Evolutionary conservation across 2,888 invertebrate species (phyloP), one percentile per base, ranked within the genome.

Genomic region (Leptopterna dolabrata): DNA sequence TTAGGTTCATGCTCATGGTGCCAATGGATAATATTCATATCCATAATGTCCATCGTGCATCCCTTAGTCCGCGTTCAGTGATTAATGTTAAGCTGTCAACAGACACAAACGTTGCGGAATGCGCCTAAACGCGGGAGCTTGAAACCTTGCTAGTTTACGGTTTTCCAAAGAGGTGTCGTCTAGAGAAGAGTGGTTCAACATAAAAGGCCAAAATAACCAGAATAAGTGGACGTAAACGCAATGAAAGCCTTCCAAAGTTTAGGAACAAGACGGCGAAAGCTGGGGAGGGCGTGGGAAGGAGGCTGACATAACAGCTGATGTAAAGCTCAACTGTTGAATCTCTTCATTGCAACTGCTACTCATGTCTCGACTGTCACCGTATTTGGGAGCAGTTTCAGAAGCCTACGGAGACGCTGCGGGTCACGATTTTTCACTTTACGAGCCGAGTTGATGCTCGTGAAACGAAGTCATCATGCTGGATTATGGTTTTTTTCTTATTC

Each of bases 251-350:
- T 51, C n/a, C n/a, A n/a, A 63, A 63, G 63, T 63, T 19, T 27
- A 63, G 24, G 63, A 63, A 24, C 43, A n/a, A 81, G 81, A 14
- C 51, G 29, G 81, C 29, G 47, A 47, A 55, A 80, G 55, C 30
- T 51, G 55, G 30, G 19, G 81, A 55, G 81, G 55, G 81, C 81
- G 81, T 81, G 81, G 81, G 81, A 81, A 81, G 81, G 55, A 47
- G 45, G 76, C 80, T 80, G 81, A 81, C 81, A 81, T 81, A 81
- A 81, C 81, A 81, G 81, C 81, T 51, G 30, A 55, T 81, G 55
- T 81, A 81, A 47, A 78, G 78, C 45, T 78, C 47, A 78, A 43
- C 63, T 63, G 63, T 63, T 11, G 63, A 24, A 63, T 6, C 63
- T 63, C 63, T 63, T 63, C 63, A 63, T 63, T 24, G 63, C 24